Evolutionary conservation across 1,140 invertebrate genomes (phyloP).

Genomic region (Danaus plexippus): DNA sequence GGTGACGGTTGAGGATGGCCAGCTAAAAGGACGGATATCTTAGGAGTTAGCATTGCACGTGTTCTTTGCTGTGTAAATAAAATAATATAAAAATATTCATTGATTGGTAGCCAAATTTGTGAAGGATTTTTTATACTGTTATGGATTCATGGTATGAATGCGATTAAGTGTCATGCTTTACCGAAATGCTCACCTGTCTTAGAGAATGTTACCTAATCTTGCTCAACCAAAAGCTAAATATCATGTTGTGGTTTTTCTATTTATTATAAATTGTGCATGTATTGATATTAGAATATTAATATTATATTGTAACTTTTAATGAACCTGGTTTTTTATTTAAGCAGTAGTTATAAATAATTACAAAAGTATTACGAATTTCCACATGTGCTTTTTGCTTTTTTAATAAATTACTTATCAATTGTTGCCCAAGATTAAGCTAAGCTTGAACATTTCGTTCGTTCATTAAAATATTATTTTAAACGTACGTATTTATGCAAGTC

Average conservation of each 20-base stretch:
- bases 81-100: conserved; percentile 35
- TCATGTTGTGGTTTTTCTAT: conserved; percentile 10
- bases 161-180: too few relatives aligned
- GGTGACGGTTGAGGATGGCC: conserved; percentile 31
- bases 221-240: background rate
- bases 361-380: background rate
- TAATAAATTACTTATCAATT: too few relatives aligned
- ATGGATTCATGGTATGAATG: too few relatives aligned
- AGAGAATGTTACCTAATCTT: too few relatives aligned
- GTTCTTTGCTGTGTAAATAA: conserved; percentile 48
- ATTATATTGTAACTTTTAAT: background rate
- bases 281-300: conserved; percentile 8
- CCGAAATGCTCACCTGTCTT: too few relatives aligned
- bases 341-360: background rate
- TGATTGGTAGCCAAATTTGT: conserved; percentile 5
- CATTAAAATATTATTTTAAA: too few relatives aligned
- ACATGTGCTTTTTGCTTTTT: too few relatives aligned
- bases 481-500: too few relatives aligned
- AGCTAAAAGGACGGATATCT: conserved; percentile 23
- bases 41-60: conserved; percentile 33
- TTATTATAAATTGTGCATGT: conserved; percentile 12
- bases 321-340: conserved; percentile 5
- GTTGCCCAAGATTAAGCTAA: too few relatives aligned
- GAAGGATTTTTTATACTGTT: too few relatives aligned
- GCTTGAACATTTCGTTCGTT: too few relatives aligned